Conservation (phyloP, 2,888 invertebrate genomes). For the Mechanitis mazaeus region DNA sequence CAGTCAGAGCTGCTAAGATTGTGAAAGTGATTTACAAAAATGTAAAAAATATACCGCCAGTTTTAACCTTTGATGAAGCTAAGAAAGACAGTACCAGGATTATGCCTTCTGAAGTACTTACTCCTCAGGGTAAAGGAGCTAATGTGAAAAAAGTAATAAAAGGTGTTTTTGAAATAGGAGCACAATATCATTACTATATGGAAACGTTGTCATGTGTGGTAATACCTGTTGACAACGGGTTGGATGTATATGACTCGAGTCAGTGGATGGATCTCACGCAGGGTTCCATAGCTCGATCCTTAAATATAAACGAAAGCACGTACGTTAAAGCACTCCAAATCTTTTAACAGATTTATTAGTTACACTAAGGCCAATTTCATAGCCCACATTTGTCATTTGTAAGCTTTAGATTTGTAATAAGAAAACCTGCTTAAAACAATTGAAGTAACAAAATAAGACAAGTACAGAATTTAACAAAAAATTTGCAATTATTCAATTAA, state of each 20-base stretch:
- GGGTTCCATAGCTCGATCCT: conserved; percentile 71
- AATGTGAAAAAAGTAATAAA: conserved; percentile 63
- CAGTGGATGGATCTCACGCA: conserved; percentile 82
- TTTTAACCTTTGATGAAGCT: conserved; percentile 58
- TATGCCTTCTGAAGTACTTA: conserved; percentile 40
- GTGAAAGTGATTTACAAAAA: conserved; percentile 77
- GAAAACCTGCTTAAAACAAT: too few relatives aligned
- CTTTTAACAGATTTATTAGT: too few relatives aligned
- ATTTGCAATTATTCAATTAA: too few relatives aligned
- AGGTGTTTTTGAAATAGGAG: conserved; percentile 74
- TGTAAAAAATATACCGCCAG: conserved; percentile 43
- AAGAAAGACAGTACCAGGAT: conserved; percentile 35
- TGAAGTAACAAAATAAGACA: too few relatives aligned
- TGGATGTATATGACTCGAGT: conserved; percentile 80
- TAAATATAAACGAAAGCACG: conserved; percentile 77
- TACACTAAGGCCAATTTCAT: too few relatives aligned
- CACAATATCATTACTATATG: conserved; percentile 86
- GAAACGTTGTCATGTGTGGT: conserved; percentile 82
- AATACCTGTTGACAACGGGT: conserved; percentile 80
- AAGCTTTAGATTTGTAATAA: too few relatives aligned
- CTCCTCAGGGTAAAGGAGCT: conserved; percentile 49
- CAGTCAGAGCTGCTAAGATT: conserved; percentile 73
- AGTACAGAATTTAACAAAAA: too few relatives aligned
- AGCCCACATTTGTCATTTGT: too few relatives aligned
- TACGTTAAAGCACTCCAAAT: conserved; percentile 41